Conservation (phyloP, 2,888 invertebrate genomes). For the Epistrophe grossulariae region DNA sequence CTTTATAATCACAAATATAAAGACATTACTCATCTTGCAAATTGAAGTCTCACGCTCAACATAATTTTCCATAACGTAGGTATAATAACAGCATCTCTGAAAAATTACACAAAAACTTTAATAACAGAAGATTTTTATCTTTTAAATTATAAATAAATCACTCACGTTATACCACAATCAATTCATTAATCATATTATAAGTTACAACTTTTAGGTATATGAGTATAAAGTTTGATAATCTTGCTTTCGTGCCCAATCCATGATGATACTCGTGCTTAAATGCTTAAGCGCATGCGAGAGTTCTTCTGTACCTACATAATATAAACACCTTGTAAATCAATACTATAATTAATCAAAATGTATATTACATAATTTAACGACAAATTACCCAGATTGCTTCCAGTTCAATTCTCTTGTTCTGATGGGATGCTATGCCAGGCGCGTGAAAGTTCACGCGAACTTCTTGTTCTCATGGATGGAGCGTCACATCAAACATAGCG, state of each 20-base stretch:
- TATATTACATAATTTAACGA: slow-evolving; percentile 52
- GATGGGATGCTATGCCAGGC: slow-evolving; percentile 1
- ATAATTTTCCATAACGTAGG: slow-evolving; percentile 9
- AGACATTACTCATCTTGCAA: slow-evolving; percentile 4
- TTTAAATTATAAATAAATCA: slow-evolving; percentile 53
- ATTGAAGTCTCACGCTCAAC: slow-evolving; percentile 27
- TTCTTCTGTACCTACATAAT: not conserved
- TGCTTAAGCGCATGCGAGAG: not conserved
- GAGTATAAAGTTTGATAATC: slow-evolving; percentile 16
- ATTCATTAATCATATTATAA: slow-evolving; percentile 41
- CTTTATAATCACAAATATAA: slow-evolving; percentile 13
- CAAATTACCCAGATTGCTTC: slow-evolving; percentile 61
- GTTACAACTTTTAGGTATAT: not conserved
- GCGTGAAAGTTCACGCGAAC: slow-evolving; percentile 59
- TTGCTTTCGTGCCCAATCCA: not conserved
- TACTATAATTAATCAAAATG: slow-evolving; percentile 48
- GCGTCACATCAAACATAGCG: slow-evolving; percentile 36
- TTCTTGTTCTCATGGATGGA: slow-evolving; percentile 14
- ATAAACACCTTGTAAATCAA: slow-evolving; percentile 39
- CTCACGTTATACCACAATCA: slow-evolving; percentile 45
- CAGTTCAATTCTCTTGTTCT: slow-evolving; percentile 31
- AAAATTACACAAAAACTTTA: slow-evolving; percentile 26
- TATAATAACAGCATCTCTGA: slow-evolving; percentile 8
- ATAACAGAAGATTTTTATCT: slow-evolving; percentile 45
- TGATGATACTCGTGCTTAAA: not conserved